Evolutionary conservation across 2,797 vertebrate genomes (phyloP), one percentile per base, ranked within the genome.

Genomic region (Neopelma chrysocephalum): DNA sequence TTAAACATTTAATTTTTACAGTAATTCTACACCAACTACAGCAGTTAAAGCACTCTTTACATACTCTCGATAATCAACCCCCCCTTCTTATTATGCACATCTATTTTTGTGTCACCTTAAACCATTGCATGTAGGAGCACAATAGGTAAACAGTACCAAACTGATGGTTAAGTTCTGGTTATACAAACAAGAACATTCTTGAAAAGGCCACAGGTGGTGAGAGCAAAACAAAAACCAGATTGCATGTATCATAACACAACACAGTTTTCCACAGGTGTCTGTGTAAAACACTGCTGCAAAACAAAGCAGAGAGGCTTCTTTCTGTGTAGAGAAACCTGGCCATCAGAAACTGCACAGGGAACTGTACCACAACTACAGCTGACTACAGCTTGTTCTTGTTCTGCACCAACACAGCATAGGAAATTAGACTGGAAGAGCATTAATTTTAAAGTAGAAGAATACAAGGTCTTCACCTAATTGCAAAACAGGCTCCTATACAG

Each of bases 1-100:
- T 72, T 77, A 94, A 58, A 62, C 31, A 53, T 29, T 91, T 89
- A 71, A 80, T 94, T 70, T 88, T 92, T 82, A 86, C 34, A 71
- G 22, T 81, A 94, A 69, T 93, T 84, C 78, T 78, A 81, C 21
- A 88, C 29, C 57, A 56, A 65, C 36, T 64, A 50, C 4, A 47
- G 42, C 47, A 93, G 76, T 90, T 75, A 89, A 84, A 93, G 31
- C 15, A 48, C 69, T 85, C 38, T 93, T 88, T 79, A 86, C 36
- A 10, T 87, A 76, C 12, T 68, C 32, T 3, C 75, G 60, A 43
- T 72, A 53, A 91, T 58, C 56, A 85, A 34, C 3, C 11, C 50
- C 11, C 50, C 10, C 26, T 93, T 69, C 36, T 32, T 50, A 84
- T 36, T n/a, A 73, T 4, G 6, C 68, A 88, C 27, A 56, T 64